Base-by-base conservation (phyloP, 2,888 invertebrate genomes). In the Drosophila niveifrons region DNA sequence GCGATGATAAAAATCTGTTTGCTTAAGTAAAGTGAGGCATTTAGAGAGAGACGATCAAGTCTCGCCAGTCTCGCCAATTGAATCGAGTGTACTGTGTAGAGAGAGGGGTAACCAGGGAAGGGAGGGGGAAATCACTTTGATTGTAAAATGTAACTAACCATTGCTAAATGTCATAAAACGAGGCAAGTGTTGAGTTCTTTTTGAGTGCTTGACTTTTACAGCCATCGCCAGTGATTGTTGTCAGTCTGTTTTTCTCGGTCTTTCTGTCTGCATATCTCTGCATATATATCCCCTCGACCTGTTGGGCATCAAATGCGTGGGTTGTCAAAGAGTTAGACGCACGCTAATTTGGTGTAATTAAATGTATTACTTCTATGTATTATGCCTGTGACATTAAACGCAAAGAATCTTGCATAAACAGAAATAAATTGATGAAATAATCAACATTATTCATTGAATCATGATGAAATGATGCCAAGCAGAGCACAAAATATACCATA, bases 1-100 rank as follows among this genome's bases (percentile, higher is more conserved):
- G 70, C 72, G 81, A 82, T 80, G 83, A 83, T 88, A 88, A 83
- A 83, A 83, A 83, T 83, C 83, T 83, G 88, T 83, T 88, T 83
- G 88, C 87, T 77, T 80, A 86, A 88, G 83, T 83, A 88, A 83
- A 83, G 80, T 88, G 89, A 83, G 89, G 83, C 87, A 80, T 88
- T 88, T 77, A 78, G 61, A 18, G 41, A 23, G 34, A 13, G 23
- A 39, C 51, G n/a, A 10, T 31, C 2, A 18, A 63, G 23, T 41
- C 41, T 11, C 31, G 31, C 13, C 9, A n/a, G 51, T 23, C 31
- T 23, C 31, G n/a, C 4, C n/a, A 39, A 17, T 52, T 3, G 39
- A 39, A n/a, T 13, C 7, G 3, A 9, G 6, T 23, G 23, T 23
- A 23, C 23, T 23, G 23, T 0, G 23, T n/a, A n/a, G 23, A 0